Evolutionary conservation across 2,888 invertebrate genomes (phyloP).

Genomic region (Thysanoteuthis rhombus): DNA sequence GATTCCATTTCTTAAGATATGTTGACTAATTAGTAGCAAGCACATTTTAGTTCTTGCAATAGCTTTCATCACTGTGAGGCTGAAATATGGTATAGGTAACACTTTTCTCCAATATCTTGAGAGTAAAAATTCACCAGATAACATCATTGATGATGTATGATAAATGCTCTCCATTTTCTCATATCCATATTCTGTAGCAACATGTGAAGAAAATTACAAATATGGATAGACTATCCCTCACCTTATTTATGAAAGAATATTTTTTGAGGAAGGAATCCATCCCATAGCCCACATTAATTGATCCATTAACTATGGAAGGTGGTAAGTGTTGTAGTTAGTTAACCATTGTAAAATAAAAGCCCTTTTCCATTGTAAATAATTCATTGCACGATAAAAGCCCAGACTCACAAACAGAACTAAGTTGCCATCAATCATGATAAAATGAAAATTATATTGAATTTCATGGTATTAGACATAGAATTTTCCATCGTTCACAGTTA

Average conservation of each 20-base stretch:
- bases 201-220: neutral
- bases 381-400: no score
- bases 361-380: no score
- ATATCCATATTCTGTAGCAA: neutral
- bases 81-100: neutral
- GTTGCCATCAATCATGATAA: no score
- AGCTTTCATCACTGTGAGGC: neutral
- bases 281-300: neutral
- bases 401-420: no score
- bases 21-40: neutral
- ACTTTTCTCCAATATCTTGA: neutral
- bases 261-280: neutral
- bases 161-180: no score
- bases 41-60: neutral
- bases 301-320: no score
- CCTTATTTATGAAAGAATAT: neutral
- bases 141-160: neutral
- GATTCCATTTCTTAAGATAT: no score
- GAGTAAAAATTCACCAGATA: neutral
- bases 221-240: neutral
- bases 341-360: no score
- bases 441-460: no score
- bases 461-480: no score
- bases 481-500: no score
- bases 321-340: no score